Conservation (phyloP, 2,888 invertebrate species). For the Diadegma fenestrale region DNA sequence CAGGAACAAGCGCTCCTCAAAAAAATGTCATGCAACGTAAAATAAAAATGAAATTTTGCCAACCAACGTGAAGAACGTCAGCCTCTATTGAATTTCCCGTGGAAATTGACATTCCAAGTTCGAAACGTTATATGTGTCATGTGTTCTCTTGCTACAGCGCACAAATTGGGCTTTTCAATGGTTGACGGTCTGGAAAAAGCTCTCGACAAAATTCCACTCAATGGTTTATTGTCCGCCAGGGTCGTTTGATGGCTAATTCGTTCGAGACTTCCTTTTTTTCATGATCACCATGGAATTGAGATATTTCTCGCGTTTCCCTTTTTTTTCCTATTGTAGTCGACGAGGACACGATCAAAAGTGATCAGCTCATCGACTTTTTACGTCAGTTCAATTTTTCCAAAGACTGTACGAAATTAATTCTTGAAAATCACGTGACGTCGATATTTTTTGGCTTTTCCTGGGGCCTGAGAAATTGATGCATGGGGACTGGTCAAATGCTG, state of each 20-base stretch:
- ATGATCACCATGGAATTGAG: background rate
- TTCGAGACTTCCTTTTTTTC: background rate
- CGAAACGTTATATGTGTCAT: conserved; percentile 29
- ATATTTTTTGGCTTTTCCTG: background rate
- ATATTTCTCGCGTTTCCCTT: background rate
- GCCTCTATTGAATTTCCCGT: conserved; percentile 51
- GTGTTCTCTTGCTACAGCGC: background rate
- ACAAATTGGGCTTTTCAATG: conserved; percentile 44
- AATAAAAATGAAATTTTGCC: conserved; percentile 26
- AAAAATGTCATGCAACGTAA: background rate
- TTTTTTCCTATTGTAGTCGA: background rate
- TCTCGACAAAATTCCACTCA: conserved; percentile 4
- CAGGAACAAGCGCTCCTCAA: background rate
- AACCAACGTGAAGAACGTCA: conserved; percentile 30
- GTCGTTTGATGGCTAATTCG: conserved; percentile 19
- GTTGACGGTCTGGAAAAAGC: conserved; percentile 44
- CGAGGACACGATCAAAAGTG: background rate
- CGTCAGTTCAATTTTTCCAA: background rate
- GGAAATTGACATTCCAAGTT: conserved; percentile 38
- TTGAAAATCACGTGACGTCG: background rate
- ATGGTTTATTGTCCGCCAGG: conserved; percentile 7
- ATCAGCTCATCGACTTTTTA: background rate
- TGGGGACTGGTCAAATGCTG: background rate
- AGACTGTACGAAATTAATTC: background rate
- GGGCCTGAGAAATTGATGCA: background rate